Percentiles rank a stretch among this genome's conserved stretches.
phyloP scores from a whole-genome alignment of 2,888 invertebrate genomes.

The Meliscaeva auricollis region DNA sequence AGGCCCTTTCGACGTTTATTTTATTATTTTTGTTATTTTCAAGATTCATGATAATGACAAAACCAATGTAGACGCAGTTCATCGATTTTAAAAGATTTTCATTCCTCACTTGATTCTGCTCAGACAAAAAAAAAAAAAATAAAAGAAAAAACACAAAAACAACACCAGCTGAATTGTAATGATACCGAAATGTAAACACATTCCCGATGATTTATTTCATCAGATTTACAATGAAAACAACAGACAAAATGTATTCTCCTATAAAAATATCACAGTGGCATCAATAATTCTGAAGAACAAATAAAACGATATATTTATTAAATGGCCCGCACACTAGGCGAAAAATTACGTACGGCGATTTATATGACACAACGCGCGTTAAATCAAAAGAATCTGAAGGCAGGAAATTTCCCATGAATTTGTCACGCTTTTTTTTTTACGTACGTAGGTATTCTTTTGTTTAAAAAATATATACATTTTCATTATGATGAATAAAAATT shows the following conservation, averaged over 20 bases:
- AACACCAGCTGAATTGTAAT: slow-evolving; percentile 43
- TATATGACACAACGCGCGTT: slow-evolving; percentile 52
- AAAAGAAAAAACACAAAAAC: background rate
- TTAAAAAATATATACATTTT: background rate
- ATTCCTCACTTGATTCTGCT: no score
- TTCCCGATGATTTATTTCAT: slow-evolving; percentile 63
- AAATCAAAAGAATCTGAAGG: slow-evolving; percentile 37
- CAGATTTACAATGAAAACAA: slow-evolving; percentile 44
- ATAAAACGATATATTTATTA: slow-evolving; percentile 61
- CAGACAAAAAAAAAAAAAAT: no score
- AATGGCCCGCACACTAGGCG: slow-evolving; percentile 36
- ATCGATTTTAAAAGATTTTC: slow-evolving; percentile 55
- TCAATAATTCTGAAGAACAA: slow-evolving; percentile 14
- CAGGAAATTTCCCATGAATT: slow-evolving; percentile 38
- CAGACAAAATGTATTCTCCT: background rate
- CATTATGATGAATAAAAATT: slow-evolving; percentile 39
- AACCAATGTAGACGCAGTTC: slow-evolving; percentile 37
- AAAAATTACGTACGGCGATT: slow-evolving; percentile 61
- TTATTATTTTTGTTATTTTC: background rate
- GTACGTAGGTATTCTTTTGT: slow-evolving; percentile 18
- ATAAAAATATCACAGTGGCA: slow-evolving; percentile 8
- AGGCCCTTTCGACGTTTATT: background rate
- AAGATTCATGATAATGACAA: slow-evolving; percentile 35
- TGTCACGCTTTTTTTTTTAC: slow-evolving; percentile 42
- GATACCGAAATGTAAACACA: slow-evolving; percentile 64